Base-by-base conservation (phyloP, 2,888 invertebrate species). In the Thera britannica region DNA sequence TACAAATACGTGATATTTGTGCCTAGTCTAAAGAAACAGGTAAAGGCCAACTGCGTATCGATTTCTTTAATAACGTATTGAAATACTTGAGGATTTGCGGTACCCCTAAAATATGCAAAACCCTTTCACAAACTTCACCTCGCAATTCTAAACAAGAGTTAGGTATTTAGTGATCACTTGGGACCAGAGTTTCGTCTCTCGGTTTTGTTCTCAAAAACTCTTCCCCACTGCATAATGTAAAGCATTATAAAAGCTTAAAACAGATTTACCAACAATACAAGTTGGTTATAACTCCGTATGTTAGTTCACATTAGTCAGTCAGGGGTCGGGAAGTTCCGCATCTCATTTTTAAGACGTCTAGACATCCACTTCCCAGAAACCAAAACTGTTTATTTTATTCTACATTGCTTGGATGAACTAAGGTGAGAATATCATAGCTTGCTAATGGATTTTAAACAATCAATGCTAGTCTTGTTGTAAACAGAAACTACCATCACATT, bases 361-460 rank as follows among this genome's bases (percentile, higher is more conserved):
- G 57, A 62, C 62, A 38, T 9, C 46, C 38, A 3, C 41, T 68
- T 61, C 68, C 54, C 8, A 46, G 68, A 68, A 68, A 57, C 1
- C 34, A 38, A 55, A 57, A 64, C 55, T 23, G 68, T 68, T 68
- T 68, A 52, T 68, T 64, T 62, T 46, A 4, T 5, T 56, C 54
- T 61, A 46, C 6, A 49, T 12, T 46, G 41, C 59, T 58, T 62
- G 60, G 38, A 49, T 38, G 58, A 58, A 56, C 36, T 65, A 52
- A 58, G 9, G 7, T 38, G 49, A 36, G 62, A 62, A n/a, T 56
- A n/a, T n/a, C 56, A 23, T 55, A 12, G 36, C 62, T 46, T 12
- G 62, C 38, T 62, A 58, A 67, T 67, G 52, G 58, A 62, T 67
- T 62, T 46, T 67, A 67, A 62, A 67, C 67, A 67, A 58, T 54